Percentiles rank a stretch among this genome's conserved stretches.
Conservation (phyloP, 1,140 invertebrate species). For the Ylistrum balloti region DNA sequence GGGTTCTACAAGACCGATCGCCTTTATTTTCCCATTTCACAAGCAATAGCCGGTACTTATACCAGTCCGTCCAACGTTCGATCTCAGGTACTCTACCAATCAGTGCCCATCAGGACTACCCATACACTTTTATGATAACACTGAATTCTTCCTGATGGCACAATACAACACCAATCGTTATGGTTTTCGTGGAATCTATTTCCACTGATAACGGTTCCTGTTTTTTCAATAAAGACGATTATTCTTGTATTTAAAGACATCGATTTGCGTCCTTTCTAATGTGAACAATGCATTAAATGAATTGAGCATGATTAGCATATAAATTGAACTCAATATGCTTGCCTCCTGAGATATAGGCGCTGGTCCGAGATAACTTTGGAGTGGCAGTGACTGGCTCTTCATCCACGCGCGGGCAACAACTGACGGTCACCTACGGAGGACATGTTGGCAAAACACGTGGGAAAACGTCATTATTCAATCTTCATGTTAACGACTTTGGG, state of each 20-base stretch:
- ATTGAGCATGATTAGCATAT: conserved; percentile 34
- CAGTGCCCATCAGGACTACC: background rate
- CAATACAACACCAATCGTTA: background rate
- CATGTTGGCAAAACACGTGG: background rate
- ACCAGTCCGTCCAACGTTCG: background rate
- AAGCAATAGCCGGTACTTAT: conserved; percentile 38
- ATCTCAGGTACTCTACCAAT: background rate
- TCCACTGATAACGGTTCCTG: conserved; percentile 14
- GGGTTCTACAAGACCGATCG: conserved; percentile 17
- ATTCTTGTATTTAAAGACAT: conserved; percentile 40
- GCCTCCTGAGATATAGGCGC: background rate
- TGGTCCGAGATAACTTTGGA: background rate
- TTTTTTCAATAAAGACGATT: conserved; percentile 36
- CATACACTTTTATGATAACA: background rate
- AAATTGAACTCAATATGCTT: background rate
- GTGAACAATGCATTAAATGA: conserved; percentile 39
- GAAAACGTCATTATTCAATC: background rate
- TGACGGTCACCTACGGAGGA: background rate
- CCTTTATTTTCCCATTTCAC: conserved; percentile 38
- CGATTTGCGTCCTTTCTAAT: conserved; percentile 33
- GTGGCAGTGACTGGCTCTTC: background rate
- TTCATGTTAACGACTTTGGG: background rate
- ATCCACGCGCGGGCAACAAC: background rate
- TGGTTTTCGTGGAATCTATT: conserved; percentile 14
- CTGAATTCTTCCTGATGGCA: background rate